These are phyloP conservation scores for Bursaphelenchus mucronatus DNA, from an alignment of 1,140 invertebrate species.

Conservation along the genomic window DNA sequence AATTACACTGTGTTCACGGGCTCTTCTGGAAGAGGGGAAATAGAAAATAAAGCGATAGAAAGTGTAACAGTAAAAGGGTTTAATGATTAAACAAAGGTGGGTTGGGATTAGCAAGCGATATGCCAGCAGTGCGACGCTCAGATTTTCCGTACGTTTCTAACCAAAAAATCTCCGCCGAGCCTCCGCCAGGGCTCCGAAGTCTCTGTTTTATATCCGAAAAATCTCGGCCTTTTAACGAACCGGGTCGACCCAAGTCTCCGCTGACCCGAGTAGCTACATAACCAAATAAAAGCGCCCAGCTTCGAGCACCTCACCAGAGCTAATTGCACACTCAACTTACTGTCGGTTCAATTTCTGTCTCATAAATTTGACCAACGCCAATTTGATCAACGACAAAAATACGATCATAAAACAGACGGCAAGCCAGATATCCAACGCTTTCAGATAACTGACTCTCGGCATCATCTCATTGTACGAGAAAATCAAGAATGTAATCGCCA, in stretches of 20 bases:
- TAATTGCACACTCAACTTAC: constrained; percentile 15
- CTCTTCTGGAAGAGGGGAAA: too few relatives aligned
- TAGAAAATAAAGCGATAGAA: too few relatives aligned
- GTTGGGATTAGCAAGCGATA: too few relatives aligned
- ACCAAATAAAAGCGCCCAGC: background rate
- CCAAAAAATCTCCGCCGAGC: too few relatives aligned
- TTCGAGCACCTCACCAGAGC: background rate
- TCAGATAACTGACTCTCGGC: constrained; percentile 89
- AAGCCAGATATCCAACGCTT: constrained; percentile 94
- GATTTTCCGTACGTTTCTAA: constrained; percentile 9
- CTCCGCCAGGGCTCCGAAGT: too few relatives aligned
- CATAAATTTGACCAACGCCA: constrained; percentile 60
- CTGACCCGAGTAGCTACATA: constrained; percentile 10
- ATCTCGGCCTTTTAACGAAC: constrained; percentile 1
- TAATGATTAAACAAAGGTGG: too few relatives aligned
- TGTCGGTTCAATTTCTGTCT: constrained; percentile 39
- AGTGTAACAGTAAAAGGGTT: too few relatives aligned
- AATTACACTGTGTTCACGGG: too few relatives aligned
- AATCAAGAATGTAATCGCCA: constrained; percentile 98
- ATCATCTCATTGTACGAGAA: constrained; percentile 94
- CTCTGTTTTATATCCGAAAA: constrained; percentile 28
- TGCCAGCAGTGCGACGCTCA: background rate
- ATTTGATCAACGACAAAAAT: constrained; percentile 59
- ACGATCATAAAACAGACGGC: constrained; percentile 67
- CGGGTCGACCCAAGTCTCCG: background rate